Conservation (phyloP, 37 sponge, comb jelly and placozoan species). For the Spongilla lacustris region DNA sequence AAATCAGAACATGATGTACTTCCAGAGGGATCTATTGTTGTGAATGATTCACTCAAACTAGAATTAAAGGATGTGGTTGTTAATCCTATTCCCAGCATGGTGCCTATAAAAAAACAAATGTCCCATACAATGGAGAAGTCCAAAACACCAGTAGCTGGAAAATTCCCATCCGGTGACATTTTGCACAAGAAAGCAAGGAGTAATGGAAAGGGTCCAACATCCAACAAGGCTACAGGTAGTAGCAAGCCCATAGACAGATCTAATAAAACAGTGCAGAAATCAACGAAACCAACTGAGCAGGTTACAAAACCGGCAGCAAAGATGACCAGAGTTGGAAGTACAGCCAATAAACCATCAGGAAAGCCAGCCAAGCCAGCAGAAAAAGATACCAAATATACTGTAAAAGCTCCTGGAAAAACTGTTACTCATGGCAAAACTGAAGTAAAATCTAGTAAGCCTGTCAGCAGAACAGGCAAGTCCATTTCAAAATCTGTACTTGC, state of each 20-base stretch:
- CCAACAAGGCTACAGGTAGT: background rate
- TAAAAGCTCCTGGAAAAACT: background rate
- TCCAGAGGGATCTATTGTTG: too few species aligned
- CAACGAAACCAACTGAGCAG: background rate
- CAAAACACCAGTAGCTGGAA: background rate
- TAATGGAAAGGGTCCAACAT: background rate
- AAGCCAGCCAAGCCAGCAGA: background rate
- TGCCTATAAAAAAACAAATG: background rate
- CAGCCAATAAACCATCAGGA: background rate
- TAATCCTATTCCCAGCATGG: background rate
- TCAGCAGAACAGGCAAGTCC: background rate
- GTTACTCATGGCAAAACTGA: background rate
- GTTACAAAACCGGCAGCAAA: background rate
- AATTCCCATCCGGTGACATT: background rate
- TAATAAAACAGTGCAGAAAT: background rate
- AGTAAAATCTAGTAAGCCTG: background rate
- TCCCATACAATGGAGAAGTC: background rate
- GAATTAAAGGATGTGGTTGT: background rate
- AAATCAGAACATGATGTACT: too few species aligned
- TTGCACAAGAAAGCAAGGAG: background rate
- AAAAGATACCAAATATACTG: background rate
- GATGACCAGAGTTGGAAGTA: background rate
- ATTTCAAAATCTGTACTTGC: background rate
- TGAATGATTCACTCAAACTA: too few species aligned
- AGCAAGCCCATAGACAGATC: background rate